Base-by-base conservation (phyloP, 2,888 invertebrate genomes). In the Meandrusa payeni region DNA sequence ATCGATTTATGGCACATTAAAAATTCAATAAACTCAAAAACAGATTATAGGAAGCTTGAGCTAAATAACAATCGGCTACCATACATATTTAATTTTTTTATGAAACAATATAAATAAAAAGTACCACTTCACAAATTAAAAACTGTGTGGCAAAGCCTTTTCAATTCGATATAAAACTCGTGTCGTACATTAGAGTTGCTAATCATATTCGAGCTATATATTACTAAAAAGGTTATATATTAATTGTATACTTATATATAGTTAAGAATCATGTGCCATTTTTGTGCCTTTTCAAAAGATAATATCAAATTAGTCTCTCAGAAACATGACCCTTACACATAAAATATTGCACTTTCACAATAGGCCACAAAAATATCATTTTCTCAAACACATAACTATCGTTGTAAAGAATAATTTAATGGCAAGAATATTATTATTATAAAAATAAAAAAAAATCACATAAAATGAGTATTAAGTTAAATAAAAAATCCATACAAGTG, bases 81-180 rank as follows among this genome's bases (percentile, higher is more conserved):
- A n/a, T n/a, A n/a, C n/a, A n/a, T n/a, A n/a, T n/a, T n/a, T n/a
- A n/a, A n/a, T n/a, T n/a, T n/a, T n/a, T n/a, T n/a, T n/a, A n/a
- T n/a, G n/a, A n/a, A n/a, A 54, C 51, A 47, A 45, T 40, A 41
- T 41, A 19, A 26, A 27, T 11, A 37, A 38, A 38, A 28, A 29
- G 20, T 9, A 17, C 17, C 31, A 19, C 26, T 17, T 17, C 24
- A 26, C 17, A 20, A 37, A 37, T 17, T 19, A 1, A 5, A 20
- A 28, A 10, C 28, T 28, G 20, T 31, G 32, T 6, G 13, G 10
- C 33, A 26, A 34, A 10, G 28, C 34, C 26, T 28, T 22, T 31
- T 17, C 15, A 11, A 17, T 20, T 19, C 20, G 24, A 43, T 38
- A 43, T 37, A 37, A 42, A 42, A 43, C 34, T 23, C 22, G 29